Conservation (phyloP, 1,140 invertebrate species). For the Drosophila murphyi region DNA sequence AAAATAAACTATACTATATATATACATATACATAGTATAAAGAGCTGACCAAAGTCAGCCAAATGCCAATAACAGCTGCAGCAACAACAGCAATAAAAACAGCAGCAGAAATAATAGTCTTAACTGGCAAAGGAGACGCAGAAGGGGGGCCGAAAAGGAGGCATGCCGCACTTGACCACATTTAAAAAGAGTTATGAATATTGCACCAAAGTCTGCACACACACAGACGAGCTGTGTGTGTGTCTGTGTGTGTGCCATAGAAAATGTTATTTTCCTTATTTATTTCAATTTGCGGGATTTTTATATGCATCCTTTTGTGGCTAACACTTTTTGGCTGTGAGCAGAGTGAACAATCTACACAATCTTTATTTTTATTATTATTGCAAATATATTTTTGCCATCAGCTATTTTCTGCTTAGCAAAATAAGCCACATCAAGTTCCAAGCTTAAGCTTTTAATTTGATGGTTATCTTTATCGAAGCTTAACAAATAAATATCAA, state of each 20-base stretch:
- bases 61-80: slow-evolving; percentile 49
- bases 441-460: neutral
- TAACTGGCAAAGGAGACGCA: neutral
- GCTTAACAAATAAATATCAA: neutral
- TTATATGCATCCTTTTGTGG: slow-evolving; percentile 76
- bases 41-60: slow-evolving; percentile 17
- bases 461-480: neutral
- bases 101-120: slow-evolving; percentile 8
- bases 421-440: neutral
- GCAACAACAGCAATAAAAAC: slow-evolving; percentile 6
- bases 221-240: neutral
- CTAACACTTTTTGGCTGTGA: slow-evolving; percentile 14
- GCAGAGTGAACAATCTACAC: slow-evolving; percentile 53
- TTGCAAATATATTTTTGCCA: slow-evolving; percentile 1
- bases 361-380: slow-evolving; percentile 32
- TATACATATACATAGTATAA: neutral
- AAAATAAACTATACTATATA: neutral
- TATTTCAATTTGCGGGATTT: slow-evolving; percentile 82
- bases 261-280: slow-evolving; percentile 81
- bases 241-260: slow-evolving; percentile 19
- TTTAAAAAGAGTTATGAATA: slow-evolving; percentile 83
- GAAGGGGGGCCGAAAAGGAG: neutral
- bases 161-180: slow-evolving; percentile 70
- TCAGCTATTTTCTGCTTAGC: neutral
- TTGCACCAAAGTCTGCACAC: slow-evolving; percentile 58